These are phyloP conservation scores for Xanthorhoe designata DNA, from an alignment of 2,888 invertebrate genomes.

Conservation along the genomic window DNA sequence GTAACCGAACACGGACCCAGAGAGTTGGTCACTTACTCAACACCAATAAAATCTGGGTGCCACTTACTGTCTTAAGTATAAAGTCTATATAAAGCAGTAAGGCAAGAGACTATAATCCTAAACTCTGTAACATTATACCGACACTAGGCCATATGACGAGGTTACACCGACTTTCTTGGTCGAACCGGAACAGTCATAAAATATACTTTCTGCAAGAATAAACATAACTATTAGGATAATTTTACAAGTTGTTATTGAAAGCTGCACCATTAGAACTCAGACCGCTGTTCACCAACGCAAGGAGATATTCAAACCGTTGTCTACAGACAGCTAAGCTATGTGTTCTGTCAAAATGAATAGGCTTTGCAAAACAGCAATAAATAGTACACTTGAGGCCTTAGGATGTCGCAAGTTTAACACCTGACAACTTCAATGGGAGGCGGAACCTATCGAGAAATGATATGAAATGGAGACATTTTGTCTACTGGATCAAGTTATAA, in stretches of 20 bases:
- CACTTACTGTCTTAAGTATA: slow-evolving; percentile 1
- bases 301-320: background rate
- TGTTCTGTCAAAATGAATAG: background rate
- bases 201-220: slow-evolving; percentile 12
- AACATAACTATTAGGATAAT: slow-evolving; percentile 22
- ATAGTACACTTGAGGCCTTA: slow-evolving; percentile 4
- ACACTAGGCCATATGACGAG: slow-evolving; percentile 11
- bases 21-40: background rate
- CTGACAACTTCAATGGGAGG: slow-evolving; percentile 57
- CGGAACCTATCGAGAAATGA: slow-evolving; percentile 58
- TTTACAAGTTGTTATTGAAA: slow-evolving; percentile 26
- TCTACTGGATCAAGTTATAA: slow-evolving; percentile 48
- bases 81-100: background rate
- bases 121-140: slow-evolving; percentile 11
- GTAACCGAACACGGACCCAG: background rate
- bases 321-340: background rate
- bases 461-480: slow-evolving; percentile 57
- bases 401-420: slow-evolving; percentile 56
- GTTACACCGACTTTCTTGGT: slow-evolving; percentile 26
- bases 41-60: background rate
- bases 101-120: slow-evolving; percentile 1
- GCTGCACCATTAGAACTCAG: slow-evolving; percentile 7
- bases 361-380: background rate
- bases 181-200: slow-evolving; percentile 25
- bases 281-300: background rate